Evolutionary conservation across 1,140 invertebrate species (phyloP), one percentile per base, ranked within the genome.

Genomic region (Diploscapter pachys): DNA sequence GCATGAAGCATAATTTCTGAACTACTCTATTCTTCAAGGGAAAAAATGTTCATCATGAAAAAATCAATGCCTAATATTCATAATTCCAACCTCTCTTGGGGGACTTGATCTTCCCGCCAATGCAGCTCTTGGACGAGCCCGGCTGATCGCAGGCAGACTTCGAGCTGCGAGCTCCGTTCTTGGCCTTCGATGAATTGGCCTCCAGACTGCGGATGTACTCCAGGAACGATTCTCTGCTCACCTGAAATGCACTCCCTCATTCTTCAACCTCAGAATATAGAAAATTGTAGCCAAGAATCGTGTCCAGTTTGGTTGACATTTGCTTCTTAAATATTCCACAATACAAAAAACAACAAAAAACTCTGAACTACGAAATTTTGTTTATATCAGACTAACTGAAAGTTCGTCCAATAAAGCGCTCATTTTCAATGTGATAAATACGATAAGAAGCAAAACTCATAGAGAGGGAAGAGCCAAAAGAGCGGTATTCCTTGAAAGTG

Each of bases 141-240:
- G 31, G 31, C 31, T 31, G 31, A 31, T 31, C 31, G 31, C 31
- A 31, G 1, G 31, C 31, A 31, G 31, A 31, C 31, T 31, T 31
- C 1, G 31, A 31, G 31, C 31, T 31, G 31, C 31, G 31, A 31
- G 31, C 31, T 31, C 31, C 31, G 31, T 31, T 31, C 31, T 31
- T 31, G 31, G 31, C 31, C 31, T 31, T 31, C 31, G 31, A 31
- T 1, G 31, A 31, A 76, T 90, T 87, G 81, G 90, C 88, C 86
- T 92, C 91, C 84, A 91, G 91, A 71, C 92, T 91, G 77, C 90
- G 88, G 4, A 93, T 87, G 91, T 91, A 95, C 85, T 94, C 92
- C 63, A 95, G 88, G 85, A 95, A 95, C 72, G 92, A 93, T 86
- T 95, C 93, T 50, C 92, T 87, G 0, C 93, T 92, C 5, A 88